Base-by-base conservation (phyloP, 2,113 vertebrate species). In the Lepisosteus oculatus region DNA sequence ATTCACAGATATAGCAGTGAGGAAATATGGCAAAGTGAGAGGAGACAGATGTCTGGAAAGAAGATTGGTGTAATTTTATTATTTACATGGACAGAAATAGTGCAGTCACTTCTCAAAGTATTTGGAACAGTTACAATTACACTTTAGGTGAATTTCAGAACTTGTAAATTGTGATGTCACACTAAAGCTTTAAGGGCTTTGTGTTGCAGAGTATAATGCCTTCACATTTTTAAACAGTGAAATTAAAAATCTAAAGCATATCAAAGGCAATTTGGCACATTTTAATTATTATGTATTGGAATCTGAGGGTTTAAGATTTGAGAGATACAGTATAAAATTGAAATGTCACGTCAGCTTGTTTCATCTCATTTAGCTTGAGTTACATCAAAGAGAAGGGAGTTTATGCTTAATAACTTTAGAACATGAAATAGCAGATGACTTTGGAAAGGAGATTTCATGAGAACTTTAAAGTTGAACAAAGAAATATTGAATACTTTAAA, bases 301-400 rank as follows among this genome's bases (percentile, higher is more conserved):
- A 47, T 73, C 55, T 67, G 12, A 69, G 63, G 61, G 55, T 73
- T 77, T 9, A 57, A 72, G 78, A 85, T 77, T 51, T 62, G 68
- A 78, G 66, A 57, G 74, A 77, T 57, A 80, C 74, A 64, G 68
- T 61, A 59, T 74, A 74, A 79, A 83, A 81, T 82, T 69, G 79
- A 80, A 83, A 79, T 73, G 77, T 83, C 75, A 74, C 59, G 61
- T 82, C 72, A 61, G 51, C 56, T 75, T 44, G 55, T 77, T 79
- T 74, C 69, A 78, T 79, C 77, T 77, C 6, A 3, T 74, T 71
- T 42, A 43, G 61, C 62, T 47, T 9, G 11, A 68, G 65, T 66
- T 43, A 57, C 55, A 77, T 74, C 63, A 74, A 76, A 76, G 42
- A 61, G 65, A 68, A 47, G 41, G 9, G 15, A 55, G 55, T 47